Base-by-base conservation (phyloP, 2,888 invertebrate species). In the Gastracanthus pulcherrimus region DNA sequence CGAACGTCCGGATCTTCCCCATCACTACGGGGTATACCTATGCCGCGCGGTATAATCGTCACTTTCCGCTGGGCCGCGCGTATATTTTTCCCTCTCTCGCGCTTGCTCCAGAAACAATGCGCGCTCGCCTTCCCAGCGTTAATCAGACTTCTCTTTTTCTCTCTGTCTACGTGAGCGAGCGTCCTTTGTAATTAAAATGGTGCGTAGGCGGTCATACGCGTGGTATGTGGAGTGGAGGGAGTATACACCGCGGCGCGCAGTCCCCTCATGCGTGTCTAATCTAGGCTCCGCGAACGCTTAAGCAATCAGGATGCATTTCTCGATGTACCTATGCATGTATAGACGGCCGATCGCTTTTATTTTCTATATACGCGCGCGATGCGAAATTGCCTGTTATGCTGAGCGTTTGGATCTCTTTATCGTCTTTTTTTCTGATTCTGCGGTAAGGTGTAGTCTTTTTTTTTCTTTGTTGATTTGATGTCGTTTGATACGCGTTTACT, bases 61-160 rank as follows among this genome's bases (percentile, higher is more conserved):
- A 77, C 70, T 70, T 77, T 77, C 70, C 70, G 77, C 62, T 26
- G 60, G 62, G n/a, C n/a, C n/a, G n/a, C n/a, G 9, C 36, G 34
- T 70, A 67, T 67, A 16, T 60, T 19, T 29, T 11, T 31, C 55
- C 9, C 31, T n/a, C n/a, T 23, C 41, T 4, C 19, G 13, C 5
- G 41, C 41, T 13, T 13, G 23, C 2, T 19, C 19, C 48, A 34
- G 58, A 69, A 69, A 60, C 76, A 60, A 67, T 77, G 7, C 23
- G 19, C 19, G 29, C n/a, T 6, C n/a, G 38, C n/a, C 38, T 36
- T 55, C 76, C 36, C 41, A 58, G 13, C 55, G 36, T 41, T 66
- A 64, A 55, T 66, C 64, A 38, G 36, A 26, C 11, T 5, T 31
- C 51, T 51, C 38, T 55, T 0, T 38, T 11, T 2, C 55, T 26